phyloP scores from a whole-genome alignment of 2,113 vertebrate genomes.

The Halcyon senegalensis region DNA sequence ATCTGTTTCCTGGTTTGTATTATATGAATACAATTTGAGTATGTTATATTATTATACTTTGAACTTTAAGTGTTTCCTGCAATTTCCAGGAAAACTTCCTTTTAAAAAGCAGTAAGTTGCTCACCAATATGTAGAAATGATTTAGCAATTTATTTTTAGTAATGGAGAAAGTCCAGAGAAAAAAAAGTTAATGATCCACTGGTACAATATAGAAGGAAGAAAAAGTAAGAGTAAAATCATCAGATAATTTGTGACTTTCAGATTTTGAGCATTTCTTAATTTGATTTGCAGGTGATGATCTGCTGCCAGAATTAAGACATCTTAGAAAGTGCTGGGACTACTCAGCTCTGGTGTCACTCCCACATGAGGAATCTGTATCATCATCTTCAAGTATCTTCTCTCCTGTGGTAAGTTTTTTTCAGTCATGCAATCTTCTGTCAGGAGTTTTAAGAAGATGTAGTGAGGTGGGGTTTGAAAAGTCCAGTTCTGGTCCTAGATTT shows the following conservation, averaged over 20 bases:
- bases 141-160: not conserved
- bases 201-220: not conserved
- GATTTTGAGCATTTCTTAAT: conserved; percentile 26
- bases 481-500: not conserved
- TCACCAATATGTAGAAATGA: not conserved
- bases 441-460: not conserved
- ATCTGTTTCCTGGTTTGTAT: not conserved
- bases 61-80: not conserved
- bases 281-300: conserved; percentile 39
- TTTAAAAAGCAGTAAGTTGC: not conserved
- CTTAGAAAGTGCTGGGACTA: not conserved
- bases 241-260: not conserved
- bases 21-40: not conserved
- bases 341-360: not conserved
- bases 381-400: not conserved
- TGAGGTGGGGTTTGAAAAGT: not conserved
- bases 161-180: not conserved
- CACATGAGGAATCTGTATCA: not conserved
- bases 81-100: not conserved
- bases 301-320: not conserved
- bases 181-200: not conserved
- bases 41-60: not conserved
- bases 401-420: conserved; percentile 29
- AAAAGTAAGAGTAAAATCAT: not conserved
- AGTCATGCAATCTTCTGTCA: not conserved